Evolutionary conservation across 2,113 vertebrate genomes (phyloP), one percentile per base, ranked within the genome.

Genomic region (Herpailurus yagouaroundi): DNA sequence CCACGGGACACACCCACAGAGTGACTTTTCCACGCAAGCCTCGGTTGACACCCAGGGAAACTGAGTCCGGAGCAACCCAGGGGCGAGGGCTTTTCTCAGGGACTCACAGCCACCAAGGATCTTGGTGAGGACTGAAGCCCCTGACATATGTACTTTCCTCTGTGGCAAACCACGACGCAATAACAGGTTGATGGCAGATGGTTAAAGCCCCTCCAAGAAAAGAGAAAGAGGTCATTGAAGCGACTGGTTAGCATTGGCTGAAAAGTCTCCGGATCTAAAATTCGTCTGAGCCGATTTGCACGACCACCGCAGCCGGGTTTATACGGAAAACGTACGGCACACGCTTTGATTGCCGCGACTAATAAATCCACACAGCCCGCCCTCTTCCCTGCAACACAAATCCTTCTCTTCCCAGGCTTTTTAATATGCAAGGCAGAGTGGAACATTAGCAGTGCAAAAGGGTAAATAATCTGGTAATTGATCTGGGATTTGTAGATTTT

Each of bases 381-480:
- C 48, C 95, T 60, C 69, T 77, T 71, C 77, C 36, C 0, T 0
- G 94, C 95, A 97, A 92, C 8, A 68, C 89, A 97, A 97, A 95
- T 79, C 94, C 87, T 41, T 97, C 86, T 97, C 90, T 87, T 91
- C 92, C 89, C n/a, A 18, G 85, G 64, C 81, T 97, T 25, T 98
- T 98, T 98, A 90, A 98, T 95, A 98, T 97, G 96, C 98, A 98
- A 98, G 97, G 96, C 96, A 97, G 97, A 98, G 97, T 97, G 98
- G 98, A 98, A 98, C 98, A 98, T 99, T 96, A 98, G 97, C 95
- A 97, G 98, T 97, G 97, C 97, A 98, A 98, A 98, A 98, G 98
- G 98, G 97, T 98, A 98, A 99, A 99, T 98, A 98, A 98, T 98
- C 98, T 97, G 95, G 98, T 97, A 98, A 98, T 98, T 98, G 99